Evolutionary conservation across 2,113 vertebrate species (phyloP).

Genomic region (Turdus rufiventris): DNA sequence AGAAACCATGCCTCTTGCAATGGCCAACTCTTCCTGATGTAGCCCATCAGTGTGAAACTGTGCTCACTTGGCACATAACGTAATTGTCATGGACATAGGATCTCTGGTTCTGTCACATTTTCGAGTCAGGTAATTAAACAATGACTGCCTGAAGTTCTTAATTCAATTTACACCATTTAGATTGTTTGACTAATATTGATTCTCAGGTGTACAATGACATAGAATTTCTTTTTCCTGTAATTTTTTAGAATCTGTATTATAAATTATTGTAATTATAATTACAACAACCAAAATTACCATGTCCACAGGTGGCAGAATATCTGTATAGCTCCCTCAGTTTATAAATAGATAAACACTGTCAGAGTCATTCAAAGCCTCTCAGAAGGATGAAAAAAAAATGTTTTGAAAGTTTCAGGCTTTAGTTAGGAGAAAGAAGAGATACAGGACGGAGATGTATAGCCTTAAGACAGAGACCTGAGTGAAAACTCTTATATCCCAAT

Average conservation of each 20-base stretch:
- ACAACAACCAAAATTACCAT: neutral
- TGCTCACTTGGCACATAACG: neutral
- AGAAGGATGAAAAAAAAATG: neutral
- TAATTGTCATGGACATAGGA: neutral
- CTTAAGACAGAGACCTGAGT: neutral
- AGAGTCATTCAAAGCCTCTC: neutral
- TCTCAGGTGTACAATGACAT: neutral
- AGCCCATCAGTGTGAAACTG: fast-evolving
- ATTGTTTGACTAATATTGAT: neutral
- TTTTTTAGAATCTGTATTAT: neutral
- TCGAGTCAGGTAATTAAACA: neutral
- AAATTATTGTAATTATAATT: too few species aligned
- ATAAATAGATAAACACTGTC: neutral
- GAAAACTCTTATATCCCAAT: neutral
- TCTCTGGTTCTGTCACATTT: neutral
- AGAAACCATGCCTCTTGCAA: neutral
- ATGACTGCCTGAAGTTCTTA: neutral
- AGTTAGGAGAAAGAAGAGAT: neutral
- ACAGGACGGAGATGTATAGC: neutral
- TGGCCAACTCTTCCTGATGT: neutral
- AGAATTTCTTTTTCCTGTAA: neutral
- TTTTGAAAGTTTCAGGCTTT: neutral
- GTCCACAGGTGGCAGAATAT: neutral
- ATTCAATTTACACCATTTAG: neutral
- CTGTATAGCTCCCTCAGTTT: neutral